Conservation (phyloP, 2,113 vertebrate genomes). For the Charina bottae region DNA sequence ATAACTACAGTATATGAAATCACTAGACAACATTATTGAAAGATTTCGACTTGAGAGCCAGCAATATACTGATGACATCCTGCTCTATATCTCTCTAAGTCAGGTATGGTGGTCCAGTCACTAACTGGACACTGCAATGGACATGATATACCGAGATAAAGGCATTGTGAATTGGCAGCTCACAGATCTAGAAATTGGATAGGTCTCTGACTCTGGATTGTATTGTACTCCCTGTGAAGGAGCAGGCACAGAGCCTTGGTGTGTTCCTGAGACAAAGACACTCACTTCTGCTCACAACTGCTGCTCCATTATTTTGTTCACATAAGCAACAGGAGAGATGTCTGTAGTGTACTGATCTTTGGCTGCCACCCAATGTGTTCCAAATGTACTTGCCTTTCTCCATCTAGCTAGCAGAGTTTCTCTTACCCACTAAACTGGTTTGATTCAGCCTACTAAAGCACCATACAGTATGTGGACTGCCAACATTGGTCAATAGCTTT, state of each 20-base stretch:
- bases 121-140: not conserved
- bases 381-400: not conserved
- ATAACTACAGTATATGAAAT: not conserved
- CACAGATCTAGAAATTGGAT: not conserved
- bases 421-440: constrained; percentile 28
- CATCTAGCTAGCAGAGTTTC: constrained; percentile 14
- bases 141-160: not conserved
- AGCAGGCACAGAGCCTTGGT: not conserved
- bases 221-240: not conserved
- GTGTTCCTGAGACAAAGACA: not conserved
- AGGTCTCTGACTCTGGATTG: not conserved
- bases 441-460: not conserved
- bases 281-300: constrained; percentile 29
- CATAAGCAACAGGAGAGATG: not conserved
- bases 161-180: not conserved
- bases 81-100: not conserved
- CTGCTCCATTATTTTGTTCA: not conserved
- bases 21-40: not conserved
- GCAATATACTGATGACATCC: not conserved
- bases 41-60: not conserved
- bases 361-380: not conserved
- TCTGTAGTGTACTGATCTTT: not conserved
- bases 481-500: not conserved
- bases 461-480: constrained; percentile 29
- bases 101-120: not conserved